phyloP scores from a whole-genome alignment of 2,797 vertebrate species.

The Tenualosa thibaudeaui region DNA sequence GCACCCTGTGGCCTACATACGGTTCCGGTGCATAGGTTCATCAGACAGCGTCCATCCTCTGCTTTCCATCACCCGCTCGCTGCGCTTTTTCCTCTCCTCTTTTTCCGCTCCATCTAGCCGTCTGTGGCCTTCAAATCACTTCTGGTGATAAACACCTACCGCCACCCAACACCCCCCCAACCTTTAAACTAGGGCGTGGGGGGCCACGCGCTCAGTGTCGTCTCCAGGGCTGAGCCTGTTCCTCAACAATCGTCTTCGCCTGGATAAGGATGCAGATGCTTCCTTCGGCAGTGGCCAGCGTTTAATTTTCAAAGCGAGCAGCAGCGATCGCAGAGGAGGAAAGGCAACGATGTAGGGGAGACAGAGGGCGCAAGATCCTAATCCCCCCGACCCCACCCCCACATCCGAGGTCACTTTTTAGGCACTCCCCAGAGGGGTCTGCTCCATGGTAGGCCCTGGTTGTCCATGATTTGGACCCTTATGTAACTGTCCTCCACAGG shows the following conservation, averaged over 20 bases:
- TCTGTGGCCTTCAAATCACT: conserved; percentile 7
- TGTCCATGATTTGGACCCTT: conserved; percentile 61
- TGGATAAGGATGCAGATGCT: conserved; percentile 10
- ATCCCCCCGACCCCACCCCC: neutral
- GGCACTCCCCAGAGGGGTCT: conserved; percentile 40
- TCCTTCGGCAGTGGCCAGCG: neutral
- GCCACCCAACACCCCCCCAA: too few relatives aligned
- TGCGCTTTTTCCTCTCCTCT: neutral
- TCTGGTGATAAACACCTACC: neutral
- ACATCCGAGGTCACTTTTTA: conserved; percentile 47
- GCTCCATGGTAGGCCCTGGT: conserved; percentile 51
- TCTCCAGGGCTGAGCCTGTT: conserved; percentile 1
- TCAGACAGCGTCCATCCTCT: neutral
- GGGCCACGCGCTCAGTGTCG: conserved; percentile 1
- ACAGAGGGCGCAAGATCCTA: too few relatives aligned
- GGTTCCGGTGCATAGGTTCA: conserved; percentile 24
- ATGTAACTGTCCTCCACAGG: conserved; percentile 70
- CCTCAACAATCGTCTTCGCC: neutral
- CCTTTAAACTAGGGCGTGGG: conserved; percentile 4
- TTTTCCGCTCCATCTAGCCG: neutral
- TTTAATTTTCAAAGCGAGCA: neutral
- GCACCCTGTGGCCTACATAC: conserved; percentile 55
- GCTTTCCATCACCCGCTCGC: neutral
- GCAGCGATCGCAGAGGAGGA: neutral
- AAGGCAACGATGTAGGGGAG: neutral